Base-by-base conservation (phyloP, 1,140 invertebrate genomes). In the Mercenaria mercenaria region DNA sequence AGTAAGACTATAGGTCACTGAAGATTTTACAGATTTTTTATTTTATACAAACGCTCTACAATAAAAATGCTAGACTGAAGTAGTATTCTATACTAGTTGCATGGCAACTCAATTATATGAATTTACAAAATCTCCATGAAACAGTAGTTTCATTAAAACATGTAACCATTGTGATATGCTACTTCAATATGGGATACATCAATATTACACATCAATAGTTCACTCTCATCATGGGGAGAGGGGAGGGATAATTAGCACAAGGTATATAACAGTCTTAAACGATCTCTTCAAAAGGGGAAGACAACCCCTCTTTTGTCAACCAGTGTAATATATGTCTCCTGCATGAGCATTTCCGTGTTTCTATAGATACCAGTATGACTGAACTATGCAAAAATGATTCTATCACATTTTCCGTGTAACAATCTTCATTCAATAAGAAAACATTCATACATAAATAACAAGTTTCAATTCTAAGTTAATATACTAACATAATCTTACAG, bases 211-310 rank as follows among this genome's bases (percentile, higher is more conserved):
- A n/a, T 26, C 6, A 20, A 59, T 13, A 26, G 26, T 59, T n/a
- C 26, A n/a, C 56, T n/a, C 26, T 59, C 20, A 59, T n/a, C 23
- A 26, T n/a, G 56, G 56, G 56, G 56, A n/a, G 20, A 20, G 56
- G 56, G 56, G 56, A n/a, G 20, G 56, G 56, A 13, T 20, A 59
- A 6, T 59, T 20, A 59, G 3, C 26, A 59, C 23, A 47, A 47
- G 6, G 20, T n/a, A 59, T 59, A 59, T 4, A 6, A 59, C 56
- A 59, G 56, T 10, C 2, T 72, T 39, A 72, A 29, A 4, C 20
- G 4, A 67, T 72, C 67, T 23, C 18, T 72, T 72, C 34, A 72
- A 72, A 72, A 72, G 67, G 67, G 67, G 39, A 72, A 37, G 39
- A 39, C 1, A 20, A 72, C 8, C 67, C 67, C 67, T 39, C 67